Evolutionary conservation across 2,888 invertebrate genomes (phyloP).

Genomic region (Norana najaformis): DNA sequence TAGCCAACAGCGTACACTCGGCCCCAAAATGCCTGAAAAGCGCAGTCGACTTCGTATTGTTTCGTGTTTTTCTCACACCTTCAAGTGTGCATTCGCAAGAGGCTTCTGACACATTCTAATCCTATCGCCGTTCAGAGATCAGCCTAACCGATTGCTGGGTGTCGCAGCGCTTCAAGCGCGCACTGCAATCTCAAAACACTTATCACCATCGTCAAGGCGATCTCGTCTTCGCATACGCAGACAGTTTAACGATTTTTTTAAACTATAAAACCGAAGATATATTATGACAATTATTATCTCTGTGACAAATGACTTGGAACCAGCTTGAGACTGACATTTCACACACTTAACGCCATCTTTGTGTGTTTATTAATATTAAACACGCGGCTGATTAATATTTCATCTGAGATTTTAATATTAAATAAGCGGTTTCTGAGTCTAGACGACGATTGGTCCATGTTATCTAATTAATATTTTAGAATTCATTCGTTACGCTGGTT

Average conservation of each 20-base stretch:
- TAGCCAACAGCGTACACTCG: neutral
- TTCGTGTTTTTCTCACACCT: neutral
- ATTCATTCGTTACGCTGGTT: neutral
- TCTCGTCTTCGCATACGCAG: neutral
- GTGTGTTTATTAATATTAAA: conserved; percentile 9
- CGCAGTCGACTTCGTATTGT: conserved; percentile 5
- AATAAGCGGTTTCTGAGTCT: neutral
- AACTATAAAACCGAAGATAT: neutral
- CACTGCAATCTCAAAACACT: conserved; percentile 6
- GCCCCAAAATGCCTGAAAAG: neutral
- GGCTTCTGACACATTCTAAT: conserved; percentile 7
- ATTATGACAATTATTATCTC: neutral
- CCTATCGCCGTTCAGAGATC: neutral
- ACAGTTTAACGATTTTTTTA: neutral
- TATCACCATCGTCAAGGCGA: neutral
- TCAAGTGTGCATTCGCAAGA: neutral
- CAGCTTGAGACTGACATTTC: conserved; percentile 15
- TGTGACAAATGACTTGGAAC: neutral
- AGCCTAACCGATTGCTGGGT: neutral
- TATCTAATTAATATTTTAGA: neutral
- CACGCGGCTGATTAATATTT: neutral
- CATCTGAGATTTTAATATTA: neutral
- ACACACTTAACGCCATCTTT: conserved; percentile 25
- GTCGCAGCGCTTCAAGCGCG: neutral
- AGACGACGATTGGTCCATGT: neutral